Percentiles rank a stretch among this genome's conserved stretches.
These are phyloP conservation scores for Chromobotia macracanthus DNA, from an alignment of 2,797 vertebrate species.

Conservation along the genomic window DNA sequence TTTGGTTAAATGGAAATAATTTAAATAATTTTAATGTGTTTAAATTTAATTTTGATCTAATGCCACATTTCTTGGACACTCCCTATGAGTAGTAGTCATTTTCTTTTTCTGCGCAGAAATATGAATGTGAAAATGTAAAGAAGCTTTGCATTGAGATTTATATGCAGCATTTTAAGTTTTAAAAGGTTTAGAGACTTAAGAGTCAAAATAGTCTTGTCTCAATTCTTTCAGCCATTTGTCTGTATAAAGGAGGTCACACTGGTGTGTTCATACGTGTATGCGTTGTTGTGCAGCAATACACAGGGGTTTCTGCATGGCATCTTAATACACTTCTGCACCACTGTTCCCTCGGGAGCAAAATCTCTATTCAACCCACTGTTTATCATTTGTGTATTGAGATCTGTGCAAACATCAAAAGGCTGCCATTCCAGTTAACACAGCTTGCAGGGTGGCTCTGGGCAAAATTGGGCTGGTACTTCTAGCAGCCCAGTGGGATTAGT, in stretches of 20 bases:
- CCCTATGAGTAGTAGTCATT: no score
- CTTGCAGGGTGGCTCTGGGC: constrained; percentile 68
- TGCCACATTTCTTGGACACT: no score
- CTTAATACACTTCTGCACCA: constrained; percentile 74
- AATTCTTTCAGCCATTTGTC: constrained; percentile 49
- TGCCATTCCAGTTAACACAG: constrained; percentile 75
- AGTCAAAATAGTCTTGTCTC: constrained; percentile 64
- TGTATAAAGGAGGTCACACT: constrained; percentile 59
- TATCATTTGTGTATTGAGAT: constrained; percentile 75
- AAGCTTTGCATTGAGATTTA: background rate
- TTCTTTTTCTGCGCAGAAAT: background rate
- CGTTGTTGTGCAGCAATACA: constrained; percentile 73
- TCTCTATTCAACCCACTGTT: constrained; percentile 77
- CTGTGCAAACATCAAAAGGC: constrained; percentile 79
- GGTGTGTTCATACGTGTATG: constrained; percentile 32
- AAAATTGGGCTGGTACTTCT: constrained; percentile 61
- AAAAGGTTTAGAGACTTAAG: constrained; percentile 45
- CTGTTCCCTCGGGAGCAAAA: constrained; percentile 76
- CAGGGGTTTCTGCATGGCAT: no score
- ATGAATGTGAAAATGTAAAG: background rate
- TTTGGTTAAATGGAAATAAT: no score
- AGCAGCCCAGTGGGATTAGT: constrained; percentile 69
- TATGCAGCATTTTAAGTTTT: background rate
- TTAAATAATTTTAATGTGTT: no score
- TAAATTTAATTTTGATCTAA: no score